Conservation (phyloP, 1,140 invertebrate genomes). For the Dryas iulia region DNA sequence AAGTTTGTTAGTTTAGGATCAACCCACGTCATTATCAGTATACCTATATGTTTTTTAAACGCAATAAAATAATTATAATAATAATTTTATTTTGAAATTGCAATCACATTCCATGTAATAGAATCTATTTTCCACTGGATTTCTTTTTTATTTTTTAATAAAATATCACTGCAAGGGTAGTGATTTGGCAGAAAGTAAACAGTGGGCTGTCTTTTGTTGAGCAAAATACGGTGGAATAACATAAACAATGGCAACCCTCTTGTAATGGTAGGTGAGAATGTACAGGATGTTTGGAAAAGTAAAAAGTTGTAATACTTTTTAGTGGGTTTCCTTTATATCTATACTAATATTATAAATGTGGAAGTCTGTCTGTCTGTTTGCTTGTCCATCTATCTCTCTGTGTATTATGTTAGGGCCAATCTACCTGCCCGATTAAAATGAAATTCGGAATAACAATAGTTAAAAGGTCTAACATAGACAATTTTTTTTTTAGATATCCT, state of each 20-base stretch:
- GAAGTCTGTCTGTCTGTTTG: too few relatives aligned
- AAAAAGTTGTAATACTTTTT: too few relatives aligned
- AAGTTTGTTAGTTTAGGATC: constrained; percentile 27
- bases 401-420: not conserved
- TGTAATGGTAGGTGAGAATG: constrained; percentile 54
- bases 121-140: constrained; percentile 13
- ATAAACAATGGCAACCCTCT: constrained; percentile 68
- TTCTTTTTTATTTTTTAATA: constrained; percentile 65
- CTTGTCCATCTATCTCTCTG: not conserved
- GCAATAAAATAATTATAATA: constrained; percentile 49
- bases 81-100: not conserved
- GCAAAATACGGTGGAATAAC: constrained; percentile 71
- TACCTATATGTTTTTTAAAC: constrained; percentile 41
- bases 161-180: constrained; percentile 71
- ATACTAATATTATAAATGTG: too few relatives aligned
- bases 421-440: too few relatives aligned
- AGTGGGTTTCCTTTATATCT: too few relatives aligned
- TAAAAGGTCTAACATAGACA: too few relatives aligned
- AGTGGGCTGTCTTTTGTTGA: constrained; percentile 61
- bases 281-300: constrained; percentile 47
- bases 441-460: too few relatives aligned
- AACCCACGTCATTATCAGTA: constrained; percentile 39
- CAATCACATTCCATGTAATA: not conserved
- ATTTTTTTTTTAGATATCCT: too few relatives aligned
- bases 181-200: constrained; percentile 77